These are phyloP conservation scores for Athalia circularis DNA, from an alignment of 2,888 invertebrate species.

Conservation along the genomic window DNA sequence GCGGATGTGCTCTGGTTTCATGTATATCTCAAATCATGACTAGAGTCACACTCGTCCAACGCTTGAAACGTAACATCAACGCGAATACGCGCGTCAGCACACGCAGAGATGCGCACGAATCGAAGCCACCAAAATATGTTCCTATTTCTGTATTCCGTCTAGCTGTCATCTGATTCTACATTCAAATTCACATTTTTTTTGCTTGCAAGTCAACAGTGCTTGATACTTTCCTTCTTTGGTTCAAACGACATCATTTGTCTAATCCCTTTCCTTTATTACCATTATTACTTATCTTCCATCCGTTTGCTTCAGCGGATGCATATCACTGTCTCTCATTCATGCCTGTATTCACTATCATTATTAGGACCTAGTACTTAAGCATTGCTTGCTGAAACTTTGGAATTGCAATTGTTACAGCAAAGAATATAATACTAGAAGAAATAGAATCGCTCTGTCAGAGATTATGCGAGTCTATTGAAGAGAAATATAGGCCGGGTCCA, in stretches of 20 bases:
- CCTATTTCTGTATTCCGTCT: no score
- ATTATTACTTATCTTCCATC: background rate
- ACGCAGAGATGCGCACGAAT: constrained; percentile 5
- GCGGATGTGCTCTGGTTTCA: constrained; percentile 70
- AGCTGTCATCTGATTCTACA: no score
- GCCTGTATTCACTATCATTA: constrained; percentile 3
- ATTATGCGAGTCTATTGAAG: constrained; percentile 57
- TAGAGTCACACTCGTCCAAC: constrained; percentile 72
- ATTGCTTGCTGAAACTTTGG: constrained; percentile 5
- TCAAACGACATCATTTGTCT: no score
- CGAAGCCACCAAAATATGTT: constrained; percentile 1
- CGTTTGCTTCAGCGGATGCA: background rate
- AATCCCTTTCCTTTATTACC: no score
- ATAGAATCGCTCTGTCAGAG: constrained; percentile 57
- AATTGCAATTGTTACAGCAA: constrained; percentile 57
- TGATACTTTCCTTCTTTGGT: no score
- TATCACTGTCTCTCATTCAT: background rate
- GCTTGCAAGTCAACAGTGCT: no score
- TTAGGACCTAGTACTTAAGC: background rate
- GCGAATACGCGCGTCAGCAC: constrained; percentile 31
- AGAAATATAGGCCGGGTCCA: constrained; percentile 54
- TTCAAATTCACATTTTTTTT: no score
- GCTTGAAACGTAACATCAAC: constrained; percentile 60
- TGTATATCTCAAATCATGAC: constrained; percentile 67
- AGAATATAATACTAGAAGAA: constrained; percentile 56